Evolutionary conservation across 2,113 vertebrate genomes (phyloP).

Genomic region (Sula dactylatra): DNA sequence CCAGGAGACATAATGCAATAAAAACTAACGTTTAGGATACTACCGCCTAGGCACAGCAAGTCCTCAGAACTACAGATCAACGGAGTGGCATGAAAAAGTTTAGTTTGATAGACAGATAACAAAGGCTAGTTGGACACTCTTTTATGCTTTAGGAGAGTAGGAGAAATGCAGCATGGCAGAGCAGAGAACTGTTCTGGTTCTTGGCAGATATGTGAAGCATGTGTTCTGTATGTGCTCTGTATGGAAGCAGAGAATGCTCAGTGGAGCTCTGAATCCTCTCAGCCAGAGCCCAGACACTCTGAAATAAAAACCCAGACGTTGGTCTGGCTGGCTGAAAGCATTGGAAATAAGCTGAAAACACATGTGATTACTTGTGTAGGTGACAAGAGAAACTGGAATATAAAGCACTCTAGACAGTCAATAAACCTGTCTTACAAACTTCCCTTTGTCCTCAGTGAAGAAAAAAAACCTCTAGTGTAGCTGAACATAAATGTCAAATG

Average conservation of each 20-base stretch:
- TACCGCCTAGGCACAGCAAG: background rate
- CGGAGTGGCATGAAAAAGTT: background rate
- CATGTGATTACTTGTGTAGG: constrained; percentile 29
- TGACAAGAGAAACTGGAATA: constrained; percentile 42
- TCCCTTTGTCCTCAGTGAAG: background rate
- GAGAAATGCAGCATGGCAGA: background rate
- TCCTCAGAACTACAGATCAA: background rate
- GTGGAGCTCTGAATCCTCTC: background rate
- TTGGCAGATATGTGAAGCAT: background rate
- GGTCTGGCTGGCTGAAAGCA: constrained; percentile 32
- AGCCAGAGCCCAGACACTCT: background rate
- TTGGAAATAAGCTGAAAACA: constrained; percentile 37
- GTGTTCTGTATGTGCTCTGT: background rate
- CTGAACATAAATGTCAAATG: background rate
- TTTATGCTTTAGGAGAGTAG: background rate
- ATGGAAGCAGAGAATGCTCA: background rate
- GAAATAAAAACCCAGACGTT: constrained; percentile 57
- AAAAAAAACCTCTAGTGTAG: background rate
- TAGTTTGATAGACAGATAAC: background rate
- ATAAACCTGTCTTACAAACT: constrained; percentile 55
- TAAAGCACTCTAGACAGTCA: constrained; percentile 20
- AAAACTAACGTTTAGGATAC: background rate
- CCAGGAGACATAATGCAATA: background rate
- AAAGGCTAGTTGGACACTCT: background rate
- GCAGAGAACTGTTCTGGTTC: background rate